Evolutionary conservation across 1,140 invertebrate species (phyloP), one percentile per base, ranked within the genome.

Genomic region (Drusus annulatus): DNA sequence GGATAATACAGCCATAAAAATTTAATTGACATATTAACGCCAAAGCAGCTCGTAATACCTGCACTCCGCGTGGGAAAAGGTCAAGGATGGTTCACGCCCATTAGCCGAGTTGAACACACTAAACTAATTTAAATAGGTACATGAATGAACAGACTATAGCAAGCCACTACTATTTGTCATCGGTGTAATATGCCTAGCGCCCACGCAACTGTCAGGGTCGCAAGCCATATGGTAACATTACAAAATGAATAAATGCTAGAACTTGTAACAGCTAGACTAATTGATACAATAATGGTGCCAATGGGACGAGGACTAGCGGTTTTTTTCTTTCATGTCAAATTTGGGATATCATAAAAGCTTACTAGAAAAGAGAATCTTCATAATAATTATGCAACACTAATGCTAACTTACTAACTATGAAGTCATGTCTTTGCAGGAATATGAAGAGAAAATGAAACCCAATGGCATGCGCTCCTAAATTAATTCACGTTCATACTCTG

Each of bases 1-100:
- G n/a, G n/a, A n/a, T n/a, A 45, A 13, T 10, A 45, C 10, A 13
- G 36, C 8, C 36, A 13, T 45, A 45, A 3, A 6, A 45, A 45
- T 45, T 45, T 13, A 45, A 45, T 13, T 45, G 8, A 45, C 36
- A 45, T 13, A 1, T 13, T 13, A 10, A 45, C 58, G 3, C 19
- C 58, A 7, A n/a, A 4, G 58, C 25, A 60, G 25, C 10, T 19
- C 19, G 54, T 56, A 19, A 56, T 65, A 65, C 62, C 62, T 65
- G 62, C 25, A 23, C 21, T 65, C 36, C 36, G 21, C 10, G 68
- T 71, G 68, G 65, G 68, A 51, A 16, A 19, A 23, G 68, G 68
- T 71, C 68, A 71, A 71, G 68, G 68, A 71, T 71, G 25, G 19
- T 51, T 23, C 68, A 52, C 68, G 36, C 45, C 68, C 21, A 23